Conservation (phyloP, 2,113 vertebrate species). For the Hipposideros armiger region DNA sequence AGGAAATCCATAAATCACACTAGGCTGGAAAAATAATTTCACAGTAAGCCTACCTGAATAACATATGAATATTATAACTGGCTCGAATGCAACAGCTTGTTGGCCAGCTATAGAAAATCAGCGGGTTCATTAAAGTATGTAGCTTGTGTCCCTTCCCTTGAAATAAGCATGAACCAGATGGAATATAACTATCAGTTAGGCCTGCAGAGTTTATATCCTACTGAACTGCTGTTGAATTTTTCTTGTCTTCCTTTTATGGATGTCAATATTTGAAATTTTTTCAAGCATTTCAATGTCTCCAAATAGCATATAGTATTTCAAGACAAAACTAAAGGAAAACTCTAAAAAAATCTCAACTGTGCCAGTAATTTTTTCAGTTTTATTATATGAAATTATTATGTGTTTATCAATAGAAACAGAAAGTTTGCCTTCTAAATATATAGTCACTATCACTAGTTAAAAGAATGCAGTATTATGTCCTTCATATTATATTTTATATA, state of each 20-base stretch:
- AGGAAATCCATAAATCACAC: slow-evolving; percentile 50
- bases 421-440: not conserved
- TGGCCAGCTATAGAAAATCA: slow-evolving; percentile 44
- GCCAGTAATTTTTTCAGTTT: not conserved
- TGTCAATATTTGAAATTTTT: not conserved
- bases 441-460: not conserved
- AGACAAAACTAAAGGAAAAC: slow-evolving; percentile 41
- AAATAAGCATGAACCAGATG: slow-evolving; percentile 49
- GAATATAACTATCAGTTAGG: not conserved
- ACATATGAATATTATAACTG: not conserved
- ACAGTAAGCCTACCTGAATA: slow-evolving; percentile 34
- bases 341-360: not conserved
- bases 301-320: not conserved
- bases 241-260: not conserved
- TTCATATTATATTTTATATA: not conserved
- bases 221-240: not conserved
- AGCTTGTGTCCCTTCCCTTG: not conserved
- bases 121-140: slow-evolving; percentile 16
- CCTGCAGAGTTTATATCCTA: slow-evolving; percentile 13
- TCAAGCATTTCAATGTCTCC: slow-evolving; percentile 14
- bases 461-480: not conserved
- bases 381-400: not conserved
- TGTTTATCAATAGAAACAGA: not conserved
- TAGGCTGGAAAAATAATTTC: slow-evolving; percentile 56
- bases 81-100: slow-evolving; percentile 25